phyloP scores from a whole-genome alignment of 2,113 vertebrate species.

The Gopherus evgoodei region DNA sequence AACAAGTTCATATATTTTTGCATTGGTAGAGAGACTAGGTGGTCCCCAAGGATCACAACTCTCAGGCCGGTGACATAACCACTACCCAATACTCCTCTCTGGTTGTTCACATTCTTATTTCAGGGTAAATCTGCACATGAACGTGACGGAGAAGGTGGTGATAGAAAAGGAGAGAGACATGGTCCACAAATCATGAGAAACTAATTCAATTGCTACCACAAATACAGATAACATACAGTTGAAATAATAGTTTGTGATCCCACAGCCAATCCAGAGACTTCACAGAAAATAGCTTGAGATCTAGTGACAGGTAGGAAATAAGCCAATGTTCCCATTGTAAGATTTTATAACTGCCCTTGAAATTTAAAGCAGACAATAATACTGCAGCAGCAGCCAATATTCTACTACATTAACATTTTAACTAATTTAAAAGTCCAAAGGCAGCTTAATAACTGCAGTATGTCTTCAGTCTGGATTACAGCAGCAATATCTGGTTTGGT shows the following conservation, averaged over 20 bases:
- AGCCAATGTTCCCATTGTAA: neutral
- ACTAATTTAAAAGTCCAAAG: slow-evolving; percentile 41
- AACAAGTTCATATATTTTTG: neutral
- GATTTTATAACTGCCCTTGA: neutral
- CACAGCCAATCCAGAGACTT: neutral
- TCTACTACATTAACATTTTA: slow-evolving; percentile 32
- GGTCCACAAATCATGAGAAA: neutral
- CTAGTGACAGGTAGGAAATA: neutral
- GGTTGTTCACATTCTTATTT: neutral
- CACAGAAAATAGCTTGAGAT: neutral
- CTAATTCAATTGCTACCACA: neutral
- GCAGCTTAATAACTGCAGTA: neutral
- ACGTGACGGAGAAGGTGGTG: neutral
- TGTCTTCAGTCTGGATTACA: neutral
- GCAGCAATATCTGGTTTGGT: neutral
- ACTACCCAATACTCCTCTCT: neutral
- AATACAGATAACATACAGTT: neutral
- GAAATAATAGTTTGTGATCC: neutral
- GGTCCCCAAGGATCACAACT: neutral
- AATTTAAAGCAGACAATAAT: neutral
- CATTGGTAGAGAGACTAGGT: neutral
- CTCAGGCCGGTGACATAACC: neutral
- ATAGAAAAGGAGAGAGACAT: neutral
- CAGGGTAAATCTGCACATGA: neutral
- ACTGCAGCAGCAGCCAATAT: neutral